phyloP scores from a whole-genome alignment of 2,888 invertebrate genomes.

The Parnassius mnemosyne region DNA sequence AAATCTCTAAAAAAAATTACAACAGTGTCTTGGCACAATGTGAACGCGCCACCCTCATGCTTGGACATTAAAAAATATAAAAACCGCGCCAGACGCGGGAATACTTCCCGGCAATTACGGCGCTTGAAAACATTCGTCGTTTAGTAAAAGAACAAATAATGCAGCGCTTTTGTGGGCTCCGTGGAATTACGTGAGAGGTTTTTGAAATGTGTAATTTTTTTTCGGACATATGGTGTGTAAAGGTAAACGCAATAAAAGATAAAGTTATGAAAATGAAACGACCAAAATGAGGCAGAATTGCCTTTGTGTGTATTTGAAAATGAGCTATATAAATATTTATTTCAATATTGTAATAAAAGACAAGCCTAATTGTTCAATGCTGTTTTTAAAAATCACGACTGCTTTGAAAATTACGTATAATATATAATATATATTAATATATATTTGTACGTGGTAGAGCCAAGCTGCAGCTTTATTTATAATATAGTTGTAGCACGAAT shows the following conservation, averaged over 20 bases:
- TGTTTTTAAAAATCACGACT: too few relatives aligned
- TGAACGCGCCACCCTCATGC: conserved; percentile 24
- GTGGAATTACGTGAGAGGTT: conserved; percentile 16
- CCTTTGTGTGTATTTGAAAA: too few relatives aligned
- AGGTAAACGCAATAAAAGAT: not conserved
- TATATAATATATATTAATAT: too few relatives aligned
- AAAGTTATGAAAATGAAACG: not conserved
- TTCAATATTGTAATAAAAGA: too few relatives aligned
- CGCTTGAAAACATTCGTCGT: conserved; percentile 23
- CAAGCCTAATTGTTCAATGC: too few relatives aligned
- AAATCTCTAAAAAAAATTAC: not conserved
- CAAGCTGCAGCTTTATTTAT: too few relatives aligned
- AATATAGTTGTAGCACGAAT: too few relatives aligned
- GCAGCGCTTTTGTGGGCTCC: conserved; percentile 12
- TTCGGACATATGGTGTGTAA: not conserved
- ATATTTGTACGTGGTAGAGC: too few relatives aligned
- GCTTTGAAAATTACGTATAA: too few relatives aligned
- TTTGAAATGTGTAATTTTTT: conserved; percentile 17
- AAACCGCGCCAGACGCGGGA: conserved; percentile 27
- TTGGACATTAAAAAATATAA: conserved; percentile 35
- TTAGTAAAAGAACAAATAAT: conserved; percentile 19
- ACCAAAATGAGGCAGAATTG: not conserved
- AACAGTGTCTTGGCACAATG: conserved; percentile 23
- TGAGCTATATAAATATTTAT: too few relatives aligned
- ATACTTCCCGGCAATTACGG: conserved; percentile 28